Conservation (phyloP, 2,113 vertebrate genomes). For the Cephalopholis sonnerati region DNA sequence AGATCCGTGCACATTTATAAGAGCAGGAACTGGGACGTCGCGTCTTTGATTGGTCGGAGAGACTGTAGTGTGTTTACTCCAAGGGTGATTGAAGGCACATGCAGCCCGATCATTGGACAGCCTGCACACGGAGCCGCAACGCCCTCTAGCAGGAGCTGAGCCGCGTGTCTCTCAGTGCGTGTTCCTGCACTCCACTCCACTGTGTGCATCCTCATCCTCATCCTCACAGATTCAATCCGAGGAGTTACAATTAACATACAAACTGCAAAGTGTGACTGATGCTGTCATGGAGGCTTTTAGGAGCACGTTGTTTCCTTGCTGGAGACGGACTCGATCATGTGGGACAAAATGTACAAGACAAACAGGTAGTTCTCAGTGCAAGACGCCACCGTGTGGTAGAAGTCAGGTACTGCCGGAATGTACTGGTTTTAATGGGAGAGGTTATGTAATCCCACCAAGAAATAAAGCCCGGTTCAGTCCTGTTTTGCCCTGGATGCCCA, state of each 20-base stretch:
- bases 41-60: slow-evolving; percentile 68
- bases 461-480: neutral
- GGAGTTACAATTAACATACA: neutral
- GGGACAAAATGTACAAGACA: slow-evolving; percentile 27
- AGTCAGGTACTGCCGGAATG: neutral
- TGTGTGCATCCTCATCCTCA: neutral
- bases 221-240: neutral
- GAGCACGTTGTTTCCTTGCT: neutral
- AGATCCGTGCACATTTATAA: slow-evolving; percentile 67
- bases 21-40: slow-evolving; percentile 51
- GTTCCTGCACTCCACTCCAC: neutral
- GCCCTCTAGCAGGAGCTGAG: slow-evolving; percentile 35
- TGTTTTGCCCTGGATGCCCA: slow-evolving; percentile 14
- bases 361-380: too few species aligned
- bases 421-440: slow-evolving; percentile 25
- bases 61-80: neutral
- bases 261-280: neutral
- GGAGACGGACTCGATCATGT: neutral
- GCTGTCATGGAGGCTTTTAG: neutral
- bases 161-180: neutral
- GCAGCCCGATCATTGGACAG: slow-evolving; percentile 50
- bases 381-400: slow-evolving; percentile 50
- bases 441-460: slow-evolving; percentile 47
- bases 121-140: neutral
- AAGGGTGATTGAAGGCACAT: slow-evolving; percentile 34